phyloP scores from a whole-genome alignment of 2,888 invertebrate genomes.

The Pterostichus madidus region DNA sequence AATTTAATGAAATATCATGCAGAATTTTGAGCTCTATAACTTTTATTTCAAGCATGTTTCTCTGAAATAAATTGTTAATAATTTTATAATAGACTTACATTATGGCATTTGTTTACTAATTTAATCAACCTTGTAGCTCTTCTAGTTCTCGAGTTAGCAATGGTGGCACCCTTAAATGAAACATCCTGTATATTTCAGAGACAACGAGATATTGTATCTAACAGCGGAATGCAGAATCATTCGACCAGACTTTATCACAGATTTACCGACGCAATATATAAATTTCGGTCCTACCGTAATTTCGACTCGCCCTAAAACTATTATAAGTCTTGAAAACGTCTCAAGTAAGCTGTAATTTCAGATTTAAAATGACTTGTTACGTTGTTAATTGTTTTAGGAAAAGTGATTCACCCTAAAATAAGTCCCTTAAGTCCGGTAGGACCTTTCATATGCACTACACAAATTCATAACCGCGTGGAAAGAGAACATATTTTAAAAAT shows the following conservation, averaged over 20 bases:
- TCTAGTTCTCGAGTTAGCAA: no score
- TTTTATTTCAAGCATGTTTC: no score
- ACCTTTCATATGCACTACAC: conserved; percentile 40
- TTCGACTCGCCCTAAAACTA: conserved; percentile 41
- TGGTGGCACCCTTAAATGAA: no score
- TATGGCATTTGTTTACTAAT: no score
- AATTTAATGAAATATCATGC: no score
- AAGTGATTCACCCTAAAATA: conserved; percentile 38
- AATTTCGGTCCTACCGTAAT: conserved; percentile 45
- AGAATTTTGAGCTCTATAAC: no score
- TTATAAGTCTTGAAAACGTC: conserved; percentile 44
- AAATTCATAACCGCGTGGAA: conserved; percentile 29
- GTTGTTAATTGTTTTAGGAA: conserved; percentile 34
- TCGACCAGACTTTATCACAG: conserved; percentile 71
- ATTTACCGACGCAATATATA: conserved; percentile 68
- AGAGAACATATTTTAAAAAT: conserved; percentile 70
- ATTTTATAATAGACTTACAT: no score
- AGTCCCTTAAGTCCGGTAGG: conserved; percentile 26
- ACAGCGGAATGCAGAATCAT: conserved; percentile 70
- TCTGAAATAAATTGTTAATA: background rate
- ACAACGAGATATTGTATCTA: conserved; percentile 69
- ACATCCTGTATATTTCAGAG: conserved; percentile 53
- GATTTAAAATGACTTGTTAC: no score
- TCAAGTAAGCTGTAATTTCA: conserved; percentile 38
- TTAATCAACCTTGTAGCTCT: no score